Conservation (phyloP, 2,113 vertebrate species). For the Phalacrocorax brasilianus region DNA sequence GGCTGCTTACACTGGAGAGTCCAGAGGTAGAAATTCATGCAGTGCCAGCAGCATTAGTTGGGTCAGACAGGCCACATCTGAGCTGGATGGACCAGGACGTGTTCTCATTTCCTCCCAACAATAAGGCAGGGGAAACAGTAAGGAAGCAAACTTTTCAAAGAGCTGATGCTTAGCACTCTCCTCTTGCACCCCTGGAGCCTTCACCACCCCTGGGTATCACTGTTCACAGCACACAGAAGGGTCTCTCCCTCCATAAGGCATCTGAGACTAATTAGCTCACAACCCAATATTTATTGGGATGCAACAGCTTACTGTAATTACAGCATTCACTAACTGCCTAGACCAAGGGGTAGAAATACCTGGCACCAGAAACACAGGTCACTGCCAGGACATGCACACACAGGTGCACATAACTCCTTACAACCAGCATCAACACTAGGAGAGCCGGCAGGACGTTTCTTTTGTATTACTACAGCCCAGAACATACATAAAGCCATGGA, state of each 20-base stretch:
- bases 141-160: background rate
- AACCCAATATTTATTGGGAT: background rate
- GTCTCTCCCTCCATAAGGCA: background rate
- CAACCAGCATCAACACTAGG: background rate
- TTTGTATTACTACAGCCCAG: background rate
- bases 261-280: slow-evolving; percentile 28
- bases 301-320: slow-evolving; percentile 31
- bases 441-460: background rate
- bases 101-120: background rate
- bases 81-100: background rate
- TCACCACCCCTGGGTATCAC: background rate
- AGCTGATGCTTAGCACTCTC: background rate
- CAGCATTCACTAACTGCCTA: background rate
- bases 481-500: background rate
- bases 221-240: background rate
- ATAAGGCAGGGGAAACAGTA: background rate
- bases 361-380: slow-evolving; percentile 8
- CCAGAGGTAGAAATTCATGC: slow-evolving; percentile 20
- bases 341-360: background rate
- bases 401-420: background rate
- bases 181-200: background rate
- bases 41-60: slow-evolving; percentile 34
- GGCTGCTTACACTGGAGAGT: slow-evolving; percentile 30
- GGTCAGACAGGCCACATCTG: background rate
- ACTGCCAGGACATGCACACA: background rate